A percentile compares a stretch with the other conserved stretches of the same genome.
Conservation (phyloP, 2,797 vertebrate genomes). For the Fundulus diaphanus region DNA sequence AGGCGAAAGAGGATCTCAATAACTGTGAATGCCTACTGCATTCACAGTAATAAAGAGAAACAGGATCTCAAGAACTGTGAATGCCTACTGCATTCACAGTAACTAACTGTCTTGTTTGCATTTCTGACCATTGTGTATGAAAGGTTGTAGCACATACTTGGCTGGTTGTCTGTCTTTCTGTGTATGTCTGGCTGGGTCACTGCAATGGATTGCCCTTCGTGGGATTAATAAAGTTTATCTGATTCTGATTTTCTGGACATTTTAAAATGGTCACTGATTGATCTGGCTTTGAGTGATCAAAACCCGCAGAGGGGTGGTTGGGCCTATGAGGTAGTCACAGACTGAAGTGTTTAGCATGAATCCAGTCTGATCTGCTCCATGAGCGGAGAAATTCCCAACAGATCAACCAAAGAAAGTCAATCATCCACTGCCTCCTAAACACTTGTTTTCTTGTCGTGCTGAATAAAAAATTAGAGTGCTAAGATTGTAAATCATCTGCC, state of each 20-base stretch:
- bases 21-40: too few relatives aligned
- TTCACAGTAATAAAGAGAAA: too few relatives aligned
- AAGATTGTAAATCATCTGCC: slow-evolving; percentile 10
- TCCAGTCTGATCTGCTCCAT: slow-evolving; percentile 32
- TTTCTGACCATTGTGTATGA: too few relatives aligned
- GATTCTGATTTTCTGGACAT: slow-evolving; percentile 3
- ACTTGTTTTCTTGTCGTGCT: slow-evolving; percentile 23
- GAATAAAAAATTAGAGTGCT: slow-evolving; percentile 12
- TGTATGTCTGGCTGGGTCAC: too few relatives aligned
- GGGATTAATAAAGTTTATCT: too few relatives aligned
- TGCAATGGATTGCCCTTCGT: too few relatives aligned
- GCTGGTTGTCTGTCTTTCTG: too few relatives aligned
- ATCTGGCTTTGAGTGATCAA: background rate
- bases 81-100: too few relatives aligned
- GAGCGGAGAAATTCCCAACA: slow-evolving; percentile 21
- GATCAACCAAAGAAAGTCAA: slow-evolving; percentile 34
- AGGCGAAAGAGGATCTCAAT: too few relatives aligned
- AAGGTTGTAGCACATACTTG: too few relatives aligned
- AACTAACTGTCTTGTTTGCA: too few relatives aligned
- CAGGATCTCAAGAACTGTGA: too few relatives aligned
- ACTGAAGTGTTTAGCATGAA: slow-evolving; percentile 26
- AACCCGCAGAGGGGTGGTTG: slow-evolving; percentile 2
- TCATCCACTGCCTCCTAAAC: slow-evolving; percentile 19
- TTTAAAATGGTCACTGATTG: background rate
- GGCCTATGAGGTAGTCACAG: slow-evolving; percentile 2